Conservation (phyloP, 2,888 invertebrate genomes). For the Volucella inanis region DNA sequence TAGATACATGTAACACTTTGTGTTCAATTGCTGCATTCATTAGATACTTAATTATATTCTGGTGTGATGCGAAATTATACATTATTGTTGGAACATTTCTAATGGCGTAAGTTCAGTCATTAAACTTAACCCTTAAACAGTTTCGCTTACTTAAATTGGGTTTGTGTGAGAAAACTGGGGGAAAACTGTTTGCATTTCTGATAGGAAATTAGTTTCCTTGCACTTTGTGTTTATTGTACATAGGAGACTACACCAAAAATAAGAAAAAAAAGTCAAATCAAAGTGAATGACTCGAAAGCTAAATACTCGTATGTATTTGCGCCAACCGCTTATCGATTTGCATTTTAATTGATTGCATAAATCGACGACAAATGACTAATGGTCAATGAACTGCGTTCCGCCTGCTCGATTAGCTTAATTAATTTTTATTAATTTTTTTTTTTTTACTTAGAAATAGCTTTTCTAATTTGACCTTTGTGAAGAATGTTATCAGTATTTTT, state of each 20-base stretch:
- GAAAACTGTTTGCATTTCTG: neutral
- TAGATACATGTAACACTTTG: slow-evolving; percentile 17
- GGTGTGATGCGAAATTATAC: neutral
- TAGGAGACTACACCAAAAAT: neutral
- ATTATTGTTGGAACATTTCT: slow-evolving; percentile 1
- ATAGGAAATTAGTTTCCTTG: slow-evolving; percentile 7
- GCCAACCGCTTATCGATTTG: slow-evolving; percentile 42
- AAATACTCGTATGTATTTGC: neutral
- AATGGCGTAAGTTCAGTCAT: slow-evolving; percentile 43
- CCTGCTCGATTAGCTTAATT: neutral
- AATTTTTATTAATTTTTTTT: too few relatives aligned
- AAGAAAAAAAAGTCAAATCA: slow-evolving; percentile 20
- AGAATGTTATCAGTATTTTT: too few relatives aligned
- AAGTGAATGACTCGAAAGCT: slow-evolving; percentile 39
- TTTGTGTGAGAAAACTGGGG: slow-evolving; percentile 4
- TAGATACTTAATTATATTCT: slow-evolving; percentile 27
- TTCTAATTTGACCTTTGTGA: too few relatives aligned
- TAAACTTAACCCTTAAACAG: slow-evolving; percentile 34
- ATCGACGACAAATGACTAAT: slow-evolving; percentile 24
- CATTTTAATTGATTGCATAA: slow-evolving; percentile 49
- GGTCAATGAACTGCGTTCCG: slow-evolving; percentile 35
- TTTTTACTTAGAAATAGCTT: too few relatives aligned
- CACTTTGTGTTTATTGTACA: neutral
- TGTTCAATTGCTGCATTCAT: slow-evolving; percentile 15
- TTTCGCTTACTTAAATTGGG: neutral